These are phyloP conservation scores for Drosophila fulvimacula DNA, from an alignment of 2,888 invertebrate genomes.

Conservation along the genomic window DNA sequence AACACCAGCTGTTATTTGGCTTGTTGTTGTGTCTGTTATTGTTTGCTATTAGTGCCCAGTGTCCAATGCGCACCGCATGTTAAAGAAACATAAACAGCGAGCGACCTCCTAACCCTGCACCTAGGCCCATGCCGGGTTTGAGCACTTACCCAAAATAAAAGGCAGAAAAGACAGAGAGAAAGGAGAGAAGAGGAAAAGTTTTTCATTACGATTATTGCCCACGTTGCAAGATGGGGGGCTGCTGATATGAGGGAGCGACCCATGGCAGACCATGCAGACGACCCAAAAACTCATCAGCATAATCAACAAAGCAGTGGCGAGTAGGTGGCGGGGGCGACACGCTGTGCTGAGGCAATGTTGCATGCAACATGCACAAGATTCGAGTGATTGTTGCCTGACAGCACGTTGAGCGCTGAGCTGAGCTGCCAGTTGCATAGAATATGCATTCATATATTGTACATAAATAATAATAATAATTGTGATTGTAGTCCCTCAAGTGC, in stretches of 20 bases:
- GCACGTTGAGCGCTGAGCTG: conserved; percentile 53
- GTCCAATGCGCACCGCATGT: conserved; percentile 57
- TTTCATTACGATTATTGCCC: conserved; percentile 78
- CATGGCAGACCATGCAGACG: conserved; percentile 39
- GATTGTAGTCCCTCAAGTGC: conserved; percentile 65
- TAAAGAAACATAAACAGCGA: conserved; percentile 62
- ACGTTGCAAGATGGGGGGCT: conserved; percentile 70
- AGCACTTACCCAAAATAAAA: conserved; percentile 55
- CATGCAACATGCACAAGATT: conserved; percentile 75
- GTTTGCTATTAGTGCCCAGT: conserved; percentile 33
- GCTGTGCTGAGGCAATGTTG: conserved; percentile 53
- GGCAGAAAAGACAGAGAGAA: neutral
- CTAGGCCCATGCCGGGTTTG: conserved; percentile 39
- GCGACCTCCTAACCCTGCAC: conserved; percentile 54
- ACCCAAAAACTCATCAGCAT: conserved; percentile 75
- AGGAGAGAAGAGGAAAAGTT: conserved; percentile 39
- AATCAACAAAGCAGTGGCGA: conserved; percentile 57
- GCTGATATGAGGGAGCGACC: conserved; percentile 54
- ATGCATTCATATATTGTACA: neutral
- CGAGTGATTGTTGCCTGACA: conserved; percentile 67
- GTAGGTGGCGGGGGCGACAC: neutral
- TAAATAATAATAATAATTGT: conserved; percentile 29
- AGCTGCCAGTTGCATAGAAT: conserved; percentile 22
- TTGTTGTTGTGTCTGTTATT: conserved; percentile 24
- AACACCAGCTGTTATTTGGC: conserved; percentile 42